Conservation (phyloP, 2,113 vertebrate species). For the Pangasianodon gigas region DNA sequence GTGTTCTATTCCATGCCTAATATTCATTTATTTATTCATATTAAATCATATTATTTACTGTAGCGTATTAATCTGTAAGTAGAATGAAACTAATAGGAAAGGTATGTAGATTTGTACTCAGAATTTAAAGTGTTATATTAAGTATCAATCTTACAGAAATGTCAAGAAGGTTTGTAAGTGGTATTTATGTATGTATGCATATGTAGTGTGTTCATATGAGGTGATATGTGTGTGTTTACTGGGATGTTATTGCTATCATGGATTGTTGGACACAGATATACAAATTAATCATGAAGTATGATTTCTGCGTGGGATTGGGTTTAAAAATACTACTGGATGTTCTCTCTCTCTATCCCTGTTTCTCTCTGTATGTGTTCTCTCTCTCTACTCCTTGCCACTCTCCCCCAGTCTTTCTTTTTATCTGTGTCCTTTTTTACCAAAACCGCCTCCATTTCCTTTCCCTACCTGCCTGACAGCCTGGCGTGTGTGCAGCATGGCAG, state of each 20-base stretch:
- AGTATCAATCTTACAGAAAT: not conserved
- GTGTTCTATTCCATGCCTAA: not conserved
- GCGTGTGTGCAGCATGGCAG: constrained; percentile 15
- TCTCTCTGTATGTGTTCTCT: not conserved
- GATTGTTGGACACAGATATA: not conserved
- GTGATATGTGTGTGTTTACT: not conserved
- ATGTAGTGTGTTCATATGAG: not conserved
- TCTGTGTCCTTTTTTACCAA: not conserved
- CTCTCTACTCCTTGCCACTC: not conserved
- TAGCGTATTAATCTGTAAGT: not conserved
- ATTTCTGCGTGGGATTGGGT: constrained; percentile 3
- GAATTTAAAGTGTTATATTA: not conserved
- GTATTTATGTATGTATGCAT: not conserved
- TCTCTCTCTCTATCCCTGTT: not conserved
- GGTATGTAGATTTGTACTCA: not conserved
- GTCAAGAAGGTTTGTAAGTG: not conserved
- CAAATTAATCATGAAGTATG: not conserved
- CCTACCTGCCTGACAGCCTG: constrained; percentile 14
- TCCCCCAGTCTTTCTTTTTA: not conserved
- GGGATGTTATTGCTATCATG: not conserved
- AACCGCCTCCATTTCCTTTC: not conserved
- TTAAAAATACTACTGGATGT: constrained; percentile 5
- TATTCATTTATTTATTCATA: not conserved
- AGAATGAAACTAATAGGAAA: not conserved
- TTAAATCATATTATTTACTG: not conserved